These are phyloP conservation scores for Mythimna vitellina DNA, from an alignment of 2,888 invertebrate species.

Conservation along the genomic window DNA sequence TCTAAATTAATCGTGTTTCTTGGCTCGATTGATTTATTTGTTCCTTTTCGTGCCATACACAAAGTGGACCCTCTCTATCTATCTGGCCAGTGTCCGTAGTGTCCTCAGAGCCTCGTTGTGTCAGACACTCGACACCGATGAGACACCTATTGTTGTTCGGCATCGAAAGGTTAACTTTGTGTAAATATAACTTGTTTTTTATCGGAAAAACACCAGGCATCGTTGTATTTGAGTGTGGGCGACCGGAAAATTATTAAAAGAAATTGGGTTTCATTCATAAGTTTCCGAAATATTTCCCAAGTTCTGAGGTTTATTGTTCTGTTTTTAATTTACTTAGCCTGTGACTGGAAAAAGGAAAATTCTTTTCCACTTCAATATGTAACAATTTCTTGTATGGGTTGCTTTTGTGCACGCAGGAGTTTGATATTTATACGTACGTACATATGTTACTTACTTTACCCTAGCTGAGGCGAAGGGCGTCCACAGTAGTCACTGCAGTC, in stretches of 20 bases:
- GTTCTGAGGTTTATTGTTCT: constrained; percentile 10
- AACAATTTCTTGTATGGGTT: background rate
- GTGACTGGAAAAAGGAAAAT: background rate
- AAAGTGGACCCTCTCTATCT: constrained; percentile 3
- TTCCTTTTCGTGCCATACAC: background rate
- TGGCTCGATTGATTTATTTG: no score
- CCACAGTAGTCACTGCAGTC: no score
- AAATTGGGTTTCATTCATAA: constrained; percentile 27
- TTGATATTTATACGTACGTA: no score
- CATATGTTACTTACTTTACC: no score
- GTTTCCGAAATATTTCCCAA: constrained; percentile 5
- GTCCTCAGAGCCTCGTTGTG: constrained; percentile 22
- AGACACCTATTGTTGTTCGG: constrained; percentile 36
- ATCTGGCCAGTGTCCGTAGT: constrained; percentile 5
- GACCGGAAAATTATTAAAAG: constrained; percentile 29
- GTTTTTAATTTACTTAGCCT: background rate
- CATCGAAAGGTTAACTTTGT: constrained; percentile 40
- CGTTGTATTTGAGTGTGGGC: constrained; percentile 3
- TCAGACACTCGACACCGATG: constrained; percentile 47
- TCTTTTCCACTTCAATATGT: background rate
- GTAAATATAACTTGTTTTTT: constrained; percentile 43
- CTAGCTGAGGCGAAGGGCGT: no score
- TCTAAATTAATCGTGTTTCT: no score
- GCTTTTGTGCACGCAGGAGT: background rate
- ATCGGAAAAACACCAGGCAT: constrained; percentile 26